Conservation (phyloP, 1,140 invertebrate species). For the Dendroctonus ponderosae region DNA sequence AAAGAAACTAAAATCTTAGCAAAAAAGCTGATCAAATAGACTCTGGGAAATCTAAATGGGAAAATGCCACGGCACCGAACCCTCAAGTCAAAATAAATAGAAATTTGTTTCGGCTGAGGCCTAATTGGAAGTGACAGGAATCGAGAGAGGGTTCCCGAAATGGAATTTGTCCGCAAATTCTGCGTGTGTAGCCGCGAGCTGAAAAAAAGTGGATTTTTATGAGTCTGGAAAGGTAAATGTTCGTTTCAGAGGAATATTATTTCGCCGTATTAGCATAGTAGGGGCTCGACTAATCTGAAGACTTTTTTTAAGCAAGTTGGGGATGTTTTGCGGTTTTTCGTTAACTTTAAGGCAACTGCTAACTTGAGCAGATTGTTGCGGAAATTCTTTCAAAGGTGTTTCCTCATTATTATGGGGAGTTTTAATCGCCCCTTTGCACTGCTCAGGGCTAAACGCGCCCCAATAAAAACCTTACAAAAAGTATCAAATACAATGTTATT, state of each 20-base stretch:
- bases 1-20: too few relatives aligned
- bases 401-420: background rate
- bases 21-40: too few relatives aligned
- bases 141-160: background rate
- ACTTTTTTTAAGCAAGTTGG: too few relatives aligned
- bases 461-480: background rate
- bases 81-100: slow-evolving; percentile 9
- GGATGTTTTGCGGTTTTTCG: too few relatives aligned
- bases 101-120: background rate
- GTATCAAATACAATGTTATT: slow-evolving; percentile 21
- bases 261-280: too few relatives aligned
- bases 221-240: too few relatives aligned
- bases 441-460: background rate
- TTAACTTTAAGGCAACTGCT: too few relatives aligned
- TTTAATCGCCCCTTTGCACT: background rate
- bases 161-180: slow-evolving; percentile 3
- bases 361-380: background rate
- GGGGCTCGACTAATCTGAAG: too few relatives aligned
- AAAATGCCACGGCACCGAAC: background rate
- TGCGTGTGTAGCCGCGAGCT: too few relatives aligned
- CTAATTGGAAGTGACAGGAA: slow-evolving; percentile 5
- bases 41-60: too few relatives aligned
- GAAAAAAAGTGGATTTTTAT: too few relatives aligned
- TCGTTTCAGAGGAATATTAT: too few relatives aligned
- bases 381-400: background rate